Base-by-base conservation (phyloP, 2,888 invertebrate genomes). In the Globia sparganii region DNA sequence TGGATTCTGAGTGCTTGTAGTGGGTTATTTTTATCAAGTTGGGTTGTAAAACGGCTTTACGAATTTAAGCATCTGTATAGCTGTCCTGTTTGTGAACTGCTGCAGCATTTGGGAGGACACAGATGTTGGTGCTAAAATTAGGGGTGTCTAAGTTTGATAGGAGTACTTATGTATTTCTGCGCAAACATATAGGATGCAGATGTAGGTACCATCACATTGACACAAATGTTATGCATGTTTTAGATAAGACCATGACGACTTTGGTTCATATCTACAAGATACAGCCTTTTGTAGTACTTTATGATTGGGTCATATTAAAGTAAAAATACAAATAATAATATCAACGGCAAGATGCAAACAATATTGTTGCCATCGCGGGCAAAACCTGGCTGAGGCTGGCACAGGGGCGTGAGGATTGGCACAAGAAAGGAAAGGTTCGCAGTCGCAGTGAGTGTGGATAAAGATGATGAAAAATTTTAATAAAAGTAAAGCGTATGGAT, bases 1-100 rank as follows among this genome's bases (percentile, higher is more conserved):
- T 72, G 43, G 31, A 49, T 49, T 53, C 59, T 71, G 73, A 75
- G 71, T 65, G 70, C 58, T 84, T 75, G 70, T 72, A 69, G 75
- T 68, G 65, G 58, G 56, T 79, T 78, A 83, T 40, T 13, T 71
- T 68, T 75, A 59, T 28, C 53, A 34, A 66, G 72, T 72, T 28
- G 56, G 49, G 28, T 72, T 75, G 66, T 56, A 71, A 72, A 75
- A 71, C 65, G 18, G 21, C 0, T 75, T 74, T 28, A 28, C 37
- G 21, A 15, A n/a, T 73, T 46, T 69, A n/a, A 58, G 43, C 56
- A 77, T 69, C 31, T n/a, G 43, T 68, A 18, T 21, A 40, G 53
- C 43, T 62, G 25, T 49, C 53, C 40, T 37, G 9, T 37, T 18
- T 21, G 28, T 13, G 18, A 49, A 58, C 15, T 37, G 58, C 75